Evolutionary conservation across 2,113 vertebrate genomes (phyloP), one percentile per base, ranked within the genome.

Genomic region (Melanerpes formicivorus): DNA sequence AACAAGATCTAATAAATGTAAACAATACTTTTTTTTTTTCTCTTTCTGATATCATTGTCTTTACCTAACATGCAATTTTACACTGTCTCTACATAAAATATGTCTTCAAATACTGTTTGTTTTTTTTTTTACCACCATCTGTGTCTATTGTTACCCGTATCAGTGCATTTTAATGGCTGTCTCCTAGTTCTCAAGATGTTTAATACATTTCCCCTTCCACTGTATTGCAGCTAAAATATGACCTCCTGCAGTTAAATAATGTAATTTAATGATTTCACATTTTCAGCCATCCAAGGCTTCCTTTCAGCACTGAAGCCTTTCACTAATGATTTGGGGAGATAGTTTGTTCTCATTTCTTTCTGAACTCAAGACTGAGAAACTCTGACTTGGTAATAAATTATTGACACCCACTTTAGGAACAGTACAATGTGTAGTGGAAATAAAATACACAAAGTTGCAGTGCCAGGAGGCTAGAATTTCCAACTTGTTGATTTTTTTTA

Each of bases 201-300:
- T 95, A 94, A 94, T 93, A 70, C 48, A 78, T 87, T 91, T 81
- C 52, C 60, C 34, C 29, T 81, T 82, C 42, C 74, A 88, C 27
- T 84, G 80, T 92, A 77, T 58, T 75, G 14, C 46, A 93, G 52
- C 83, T 92, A 91, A 95, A 96, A 93, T 93, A 95, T 48, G 87
- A 92, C 64, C 59, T 71, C 63, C 71, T 0, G 7, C 66, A 76
- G 60, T 78, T 87, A 95, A 90, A 93, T 90, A 93, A 91, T 69
- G 84, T 90, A 66, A 96, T 93, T 76, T 95, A 94, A 94, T 84
- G 82, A 95, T 92, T 87, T 92, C 84, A 75, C 84, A 54, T 91
- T 96, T 94, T 92, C 80, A 91, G 67, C 65, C 48, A 69, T 15
- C 58, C 60, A 90, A 88, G 54, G 42, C 17, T 90, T 93, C 65